phyloP scores from a whole-genome alignment of 2,888 invertebrate genomes.

The Plebejus melissa region DNA sequence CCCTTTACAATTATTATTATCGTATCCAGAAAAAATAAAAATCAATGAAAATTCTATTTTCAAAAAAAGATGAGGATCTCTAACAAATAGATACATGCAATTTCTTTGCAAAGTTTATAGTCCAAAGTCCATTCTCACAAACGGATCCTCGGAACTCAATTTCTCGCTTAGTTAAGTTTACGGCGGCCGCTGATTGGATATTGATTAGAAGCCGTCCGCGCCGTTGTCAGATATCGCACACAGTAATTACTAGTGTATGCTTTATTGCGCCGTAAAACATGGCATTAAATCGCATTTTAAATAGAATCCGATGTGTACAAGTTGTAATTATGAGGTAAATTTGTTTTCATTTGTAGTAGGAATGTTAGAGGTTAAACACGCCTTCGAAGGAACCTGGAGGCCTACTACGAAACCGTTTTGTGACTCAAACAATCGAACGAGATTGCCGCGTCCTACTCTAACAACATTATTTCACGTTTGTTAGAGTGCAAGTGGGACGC shows the following conservation, averaged over 20 bases:
- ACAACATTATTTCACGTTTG: too few species aligned
- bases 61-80: too few species aligned
- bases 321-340: not conserved
- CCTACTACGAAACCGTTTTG: too few species aligned
- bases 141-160: slow-evolving; percentile 60
- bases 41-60: too few species aligned
- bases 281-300: slow-evolving; percentile 53
- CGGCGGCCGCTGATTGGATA: slow-evolving; percentile 70
- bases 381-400: not conserved
- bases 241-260: slow-evolving; percentile 64
- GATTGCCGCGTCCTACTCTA: too few species aligned
- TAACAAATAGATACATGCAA: too few species aligned
- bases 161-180: slow-evolving; percentile 78
- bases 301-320: slow-evolving; percentile 34
- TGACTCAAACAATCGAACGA: too few species aligned
- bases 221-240: slow-evolving; percentile 69
- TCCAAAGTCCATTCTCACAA: slow-evolving; percentile 29
- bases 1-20: too few species aligned
- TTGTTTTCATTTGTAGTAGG: not conserved
- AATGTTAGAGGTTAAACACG: not conserved
- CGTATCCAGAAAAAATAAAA: too few species aligned
- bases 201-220: slow-evolving; percentile 73
- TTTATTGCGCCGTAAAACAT: slow-evolving; percentile 72
- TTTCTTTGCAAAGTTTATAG: too few species aligned
- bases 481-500: too few species aligned